These are phyloP conservation scores for Lasioglossum morio DNA, from an alignment of 2,888 invertebrate genomes.

Conservation along the genomic window DNA sequence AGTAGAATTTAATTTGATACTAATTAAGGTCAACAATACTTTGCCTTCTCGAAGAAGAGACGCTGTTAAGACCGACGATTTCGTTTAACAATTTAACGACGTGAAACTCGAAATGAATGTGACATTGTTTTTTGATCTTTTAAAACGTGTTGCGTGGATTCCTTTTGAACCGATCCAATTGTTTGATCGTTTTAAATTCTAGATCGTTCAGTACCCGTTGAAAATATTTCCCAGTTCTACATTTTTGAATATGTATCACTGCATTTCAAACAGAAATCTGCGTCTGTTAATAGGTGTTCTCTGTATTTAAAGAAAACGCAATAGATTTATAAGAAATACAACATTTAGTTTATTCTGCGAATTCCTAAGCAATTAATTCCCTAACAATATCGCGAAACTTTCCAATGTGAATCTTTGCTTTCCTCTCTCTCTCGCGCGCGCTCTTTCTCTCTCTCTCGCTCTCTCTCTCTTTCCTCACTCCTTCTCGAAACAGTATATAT, in stretches of 20 bases:
- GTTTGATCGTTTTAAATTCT: not conserved
- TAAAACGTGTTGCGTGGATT: not conserved
- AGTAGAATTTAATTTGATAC: not conserved
- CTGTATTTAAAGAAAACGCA: constrained; percentile 55
- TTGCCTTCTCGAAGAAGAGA: not conserved
- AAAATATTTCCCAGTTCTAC: constrained; percentile 15
- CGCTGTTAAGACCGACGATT: not conserved
- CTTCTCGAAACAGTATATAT: constrained; percentile 45
- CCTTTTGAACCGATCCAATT: not conserved
- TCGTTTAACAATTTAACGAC: not conserved
- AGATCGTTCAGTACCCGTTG: not conserved
- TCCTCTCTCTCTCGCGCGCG: not conserved
- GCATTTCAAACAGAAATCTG: constrained; percentile 7
- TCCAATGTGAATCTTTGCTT: constrained; percentile 67
- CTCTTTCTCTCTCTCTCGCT: not conserved
- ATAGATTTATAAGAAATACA: constrained; percentile 81
- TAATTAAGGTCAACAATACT: not conserved
- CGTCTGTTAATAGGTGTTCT: constrained; percentile 29
- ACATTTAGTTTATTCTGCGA: constrained; percentile 83
- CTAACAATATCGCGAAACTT: constrained; percentile 81
- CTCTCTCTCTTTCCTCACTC: not conserved
- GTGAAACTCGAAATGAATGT: not conserved
- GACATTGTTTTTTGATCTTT: not conserved
- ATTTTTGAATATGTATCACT: constrained; percentile 9
- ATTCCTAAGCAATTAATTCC: constrained; percentile 83